Percentiles rank a stretch among this genome's conserved stretches.
Evolutionary conservation across 2,797 vertebrate species (phyloP).

Genomic region (Darevskia mixta): DNA sequence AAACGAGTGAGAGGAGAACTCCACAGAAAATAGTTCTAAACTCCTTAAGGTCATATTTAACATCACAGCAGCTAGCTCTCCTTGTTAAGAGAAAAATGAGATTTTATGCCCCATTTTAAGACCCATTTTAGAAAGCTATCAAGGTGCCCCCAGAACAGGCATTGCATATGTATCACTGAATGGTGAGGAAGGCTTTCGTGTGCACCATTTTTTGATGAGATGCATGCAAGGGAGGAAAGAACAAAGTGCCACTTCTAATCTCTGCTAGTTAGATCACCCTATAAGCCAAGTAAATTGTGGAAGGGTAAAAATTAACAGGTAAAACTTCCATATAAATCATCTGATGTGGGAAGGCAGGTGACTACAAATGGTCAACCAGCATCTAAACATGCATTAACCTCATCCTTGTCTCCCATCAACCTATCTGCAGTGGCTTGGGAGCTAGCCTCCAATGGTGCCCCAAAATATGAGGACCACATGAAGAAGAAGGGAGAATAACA

Average conservation of each 20-base stretch:
- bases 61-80: slow-evolving; percentile 1
- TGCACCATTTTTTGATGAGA: background rate
- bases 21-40: slow-evolving; percentile 3
- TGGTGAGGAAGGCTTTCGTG: background rate
- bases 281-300: background rate
- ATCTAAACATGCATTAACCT: background rate
- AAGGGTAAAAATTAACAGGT: background rate
- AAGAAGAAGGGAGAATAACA: too few relatives aligned
- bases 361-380: too few relatives aligned
- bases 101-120: slow-evolving; percentile 33
- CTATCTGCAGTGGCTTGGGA: background rate
- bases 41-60: slow-evolving; percentile 35
- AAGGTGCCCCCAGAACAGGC: slow-evolving; percentile 9
- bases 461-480: background rate
- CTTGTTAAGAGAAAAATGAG: slow-evolving; percentile 24
- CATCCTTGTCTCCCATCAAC: background rate
- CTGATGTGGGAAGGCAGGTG: background rate
- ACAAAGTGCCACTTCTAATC: background rate
- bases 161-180: background rate
- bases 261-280: background rate
- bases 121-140: slow-evolving; percentile 28
- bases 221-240: background rate
- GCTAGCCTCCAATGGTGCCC: background rate
- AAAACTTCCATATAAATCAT: background rate
- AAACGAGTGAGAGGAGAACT: slow-evolving; percentile 9